These are phyloP conservation scores for Zophobas atratus DNA, from an alignment of 1,140 invertebrate genomes.

Conservation along the genomic window DNA sequence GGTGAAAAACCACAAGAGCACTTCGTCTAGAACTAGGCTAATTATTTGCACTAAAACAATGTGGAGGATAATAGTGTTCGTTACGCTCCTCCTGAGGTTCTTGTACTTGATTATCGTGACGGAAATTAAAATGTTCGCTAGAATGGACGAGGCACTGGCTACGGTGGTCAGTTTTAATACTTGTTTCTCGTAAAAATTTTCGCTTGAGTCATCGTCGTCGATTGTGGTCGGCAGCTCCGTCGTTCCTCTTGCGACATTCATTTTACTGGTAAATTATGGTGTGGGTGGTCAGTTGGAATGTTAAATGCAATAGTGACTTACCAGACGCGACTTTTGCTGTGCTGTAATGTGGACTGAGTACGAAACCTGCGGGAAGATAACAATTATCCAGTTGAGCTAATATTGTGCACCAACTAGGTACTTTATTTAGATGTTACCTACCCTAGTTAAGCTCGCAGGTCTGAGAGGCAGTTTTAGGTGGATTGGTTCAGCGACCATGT, in stretches of 20 bases:
- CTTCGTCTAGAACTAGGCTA: conserved; percentile 24
- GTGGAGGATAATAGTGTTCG: conserved; percentile 44
- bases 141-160: conserved; percentile 32
- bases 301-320: conserved; percentile 12
- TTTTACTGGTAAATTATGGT: conserved; percentile 4
- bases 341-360: not conserved
- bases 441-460: not conserved
- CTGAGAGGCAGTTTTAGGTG: not conserved
- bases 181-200: conserved; percentile 33
- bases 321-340: not conserved
- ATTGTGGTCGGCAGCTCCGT: conserved; percentile 12
- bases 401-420: conserved; percentile 6
- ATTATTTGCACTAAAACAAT: conserved; percentile 43
- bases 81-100: conserved; percentile 38
- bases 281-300: conserved; percentile 4
- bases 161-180: conserved; percentile 46
- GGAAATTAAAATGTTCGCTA: conserved; percentile 36
- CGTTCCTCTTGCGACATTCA: conserved; percentile 1
- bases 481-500: too few species aligned
- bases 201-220: conserved; percentile 3
- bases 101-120: conserved; percentile 52
- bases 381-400: conserved; percentile 39
- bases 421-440: conserved; percentile 32
- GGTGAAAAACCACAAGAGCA: conserved; percentile 38
- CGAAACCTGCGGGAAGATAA: conserved; percentile 14